These are phyloP conservation scores for Eilema depressum DNA, from an alignment of 2,888 invertebrate genomes.

Conservation along the genomic window DNA sequence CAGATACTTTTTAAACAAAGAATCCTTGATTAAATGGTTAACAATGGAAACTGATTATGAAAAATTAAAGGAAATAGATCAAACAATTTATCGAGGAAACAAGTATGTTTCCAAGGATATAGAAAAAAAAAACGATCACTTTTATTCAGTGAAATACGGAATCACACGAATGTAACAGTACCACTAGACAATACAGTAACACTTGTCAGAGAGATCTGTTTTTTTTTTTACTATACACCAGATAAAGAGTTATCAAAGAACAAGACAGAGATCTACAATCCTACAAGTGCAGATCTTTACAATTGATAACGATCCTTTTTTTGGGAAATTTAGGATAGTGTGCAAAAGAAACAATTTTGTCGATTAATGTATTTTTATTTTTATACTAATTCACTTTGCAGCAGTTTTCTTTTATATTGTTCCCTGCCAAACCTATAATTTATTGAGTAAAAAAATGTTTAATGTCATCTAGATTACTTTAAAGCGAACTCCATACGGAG, in stretches of 20 bases:
- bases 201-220: background rate
- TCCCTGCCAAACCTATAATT: slow-evolving; percentile 14
- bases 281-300: background rate
- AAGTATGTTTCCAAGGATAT: no score
- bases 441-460: background rate
- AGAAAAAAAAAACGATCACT: no score
- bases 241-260: background rate
- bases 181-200: background rate
- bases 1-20: background rate
- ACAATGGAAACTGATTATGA: background rate
- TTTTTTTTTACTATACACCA: background rate
- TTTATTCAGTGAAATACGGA: background rate
- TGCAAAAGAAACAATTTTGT: slow-evolving; percentile 45
- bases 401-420: slow-evolving; percentile 6
- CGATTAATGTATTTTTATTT: slow-evolving; percentile 15
- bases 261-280: background rate
- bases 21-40: background rate
- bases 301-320: background rate
- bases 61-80: background rate
- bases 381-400: slow-evolving; percentile 11
- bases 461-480: background rate
- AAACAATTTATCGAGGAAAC: background rate
- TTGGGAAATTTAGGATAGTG: slow-evolving; percentile 29
- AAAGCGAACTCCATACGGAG: background rate
- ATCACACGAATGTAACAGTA: background rate